Base-by-base conservation (phyloP, 2,888 invertebrate species). In the Nomada fabriciana region DNA sequence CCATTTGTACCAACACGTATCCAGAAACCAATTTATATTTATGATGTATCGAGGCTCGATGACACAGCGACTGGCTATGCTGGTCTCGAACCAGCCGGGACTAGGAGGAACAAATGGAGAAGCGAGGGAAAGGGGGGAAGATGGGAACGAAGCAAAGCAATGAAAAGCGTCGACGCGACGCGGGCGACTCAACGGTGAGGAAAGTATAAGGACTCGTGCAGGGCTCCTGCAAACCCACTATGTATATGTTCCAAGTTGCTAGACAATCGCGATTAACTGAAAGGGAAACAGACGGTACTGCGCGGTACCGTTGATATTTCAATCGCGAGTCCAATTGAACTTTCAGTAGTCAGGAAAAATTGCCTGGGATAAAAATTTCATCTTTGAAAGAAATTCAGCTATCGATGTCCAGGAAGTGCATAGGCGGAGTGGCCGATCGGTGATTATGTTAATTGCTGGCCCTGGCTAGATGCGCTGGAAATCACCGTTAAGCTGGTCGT, bases 41-140 rank as follows among this genome's bases (percentile, higher is more conserved):
- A 89, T 90, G 91, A 91, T 87, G 87, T 90, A 90, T 91, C 87
- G 85, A 80, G 79, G 86, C 85, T 78, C 86, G 90, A 91, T 91
- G 91, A 91, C 92, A 91, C 90, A 90, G 91, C 90, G 90, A 88
- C 91, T 90, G 90, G 82, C 88, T 89, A 89, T 90, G 90, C 88
- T 84, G 83, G 80, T 84, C 83, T 83, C 76, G 76, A 72, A 76
- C 76, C 65, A 70, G 59, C 60, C 61, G 82, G 80, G 83, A 80
- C 76, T 78, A 80, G 83, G 79, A 80, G 68, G 83, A 79, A 79
- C 70, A 82, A 80, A 83, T 79, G 83, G 73, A 64, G 9, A 61
- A 57, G 63, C 15, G 42, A 20, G 18, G 59, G 63, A 74, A 74
- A 47, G 52, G 36, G 50, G 65, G 57, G 11, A 64, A 20, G 78